phyloP scores from a whole-genome alignment of 2,888 invertebrate genomes.

The Halocaridina rubra region DNA sequence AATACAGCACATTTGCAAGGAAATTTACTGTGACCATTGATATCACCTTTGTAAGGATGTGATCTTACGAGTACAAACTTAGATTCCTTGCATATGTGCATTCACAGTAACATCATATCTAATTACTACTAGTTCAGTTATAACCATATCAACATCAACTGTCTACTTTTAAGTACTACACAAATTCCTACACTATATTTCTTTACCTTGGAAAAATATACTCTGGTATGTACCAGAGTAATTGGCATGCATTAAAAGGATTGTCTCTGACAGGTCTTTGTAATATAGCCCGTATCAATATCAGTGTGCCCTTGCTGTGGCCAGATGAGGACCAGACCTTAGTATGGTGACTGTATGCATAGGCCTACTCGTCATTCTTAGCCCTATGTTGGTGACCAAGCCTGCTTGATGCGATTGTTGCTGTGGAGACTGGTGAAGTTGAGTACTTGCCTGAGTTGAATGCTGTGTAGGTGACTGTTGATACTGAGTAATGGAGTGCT shows the following conservation, averaged over 20 bases:
- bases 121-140: too few relatives aligned
- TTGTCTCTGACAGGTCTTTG: neutral
- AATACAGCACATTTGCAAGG: too few relatives aligned
- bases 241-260: neutral
- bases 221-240: neutral
- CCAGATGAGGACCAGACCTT: neutral
- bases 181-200: neutral
- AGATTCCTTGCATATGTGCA: too few relatives aligned
- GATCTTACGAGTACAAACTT: too few relatives aligned
- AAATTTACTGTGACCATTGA: too few relatives aligned
- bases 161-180: too few relatives aligned
- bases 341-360: constrained; percentile 49
- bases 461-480: neutral
- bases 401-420: neutral
- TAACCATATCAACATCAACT: too few relatives aligned
- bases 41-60: too few relatives aligned
- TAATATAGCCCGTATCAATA: neutral
- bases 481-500: neutral
- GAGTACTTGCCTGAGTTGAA: too few relatives aligned
- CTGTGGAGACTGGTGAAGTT: neutral
- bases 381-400: neutral
- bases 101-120: too few relatives aligned
- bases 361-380: neutral
- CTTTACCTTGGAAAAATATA: neutral
- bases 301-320: constrained; percentile 20